Percentiles rank a stretch among this genome's conserved stretches.
Evolutionary conservation across 2,888 invertebrate species (phyloP).

Genomic region (Emesis furor): DNA sequence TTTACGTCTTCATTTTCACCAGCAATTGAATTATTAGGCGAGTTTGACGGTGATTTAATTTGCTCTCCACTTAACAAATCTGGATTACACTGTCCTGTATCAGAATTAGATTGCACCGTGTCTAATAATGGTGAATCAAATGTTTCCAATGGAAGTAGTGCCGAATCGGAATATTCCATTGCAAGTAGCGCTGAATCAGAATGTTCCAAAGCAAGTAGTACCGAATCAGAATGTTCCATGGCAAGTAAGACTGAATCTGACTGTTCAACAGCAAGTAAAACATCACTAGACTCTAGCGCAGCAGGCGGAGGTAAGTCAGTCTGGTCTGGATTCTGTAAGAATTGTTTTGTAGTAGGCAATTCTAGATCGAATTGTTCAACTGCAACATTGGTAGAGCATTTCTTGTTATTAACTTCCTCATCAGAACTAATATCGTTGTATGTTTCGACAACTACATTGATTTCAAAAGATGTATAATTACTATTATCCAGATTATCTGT

Average conservation of each 20-base stretch:
- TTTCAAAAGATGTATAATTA: background rate
- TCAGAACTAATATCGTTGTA: background rate
- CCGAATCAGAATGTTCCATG: slow-evolving; percentile 3
- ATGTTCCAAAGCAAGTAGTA: background rate
- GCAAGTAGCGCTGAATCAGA: background rate
- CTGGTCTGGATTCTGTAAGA: background rate
- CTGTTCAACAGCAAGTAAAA: slow-evolving; percentile 1
- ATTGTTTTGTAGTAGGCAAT: slow-evolving; percentile 1
- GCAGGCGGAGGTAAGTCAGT: background rate
- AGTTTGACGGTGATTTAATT: background rate
- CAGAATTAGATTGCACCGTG: background rate
- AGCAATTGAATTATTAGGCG: background rate
- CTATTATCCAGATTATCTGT: background rate
- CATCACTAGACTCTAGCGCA: background rate
- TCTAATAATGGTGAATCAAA: too few relatives aligned
- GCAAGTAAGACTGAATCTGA: slow-evolving; percentile 1
- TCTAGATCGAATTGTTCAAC: background rate
- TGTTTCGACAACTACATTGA: slow-evolving; percentile 4
- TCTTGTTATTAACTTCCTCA: background rate
- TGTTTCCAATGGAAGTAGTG: background rate
- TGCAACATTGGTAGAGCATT: background rate
- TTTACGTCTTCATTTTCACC: slow-evolving; percentile 4
- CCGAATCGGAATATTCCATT: background rate
- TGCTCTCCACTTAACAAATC: background rate
- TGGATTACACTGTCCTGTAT: background rate